These are phyloP conservation scores for Psammodynastes pulverulentus DNA, from an alignment of 2,113 vertebrate species.

Conservation along the genomic window DNA sequence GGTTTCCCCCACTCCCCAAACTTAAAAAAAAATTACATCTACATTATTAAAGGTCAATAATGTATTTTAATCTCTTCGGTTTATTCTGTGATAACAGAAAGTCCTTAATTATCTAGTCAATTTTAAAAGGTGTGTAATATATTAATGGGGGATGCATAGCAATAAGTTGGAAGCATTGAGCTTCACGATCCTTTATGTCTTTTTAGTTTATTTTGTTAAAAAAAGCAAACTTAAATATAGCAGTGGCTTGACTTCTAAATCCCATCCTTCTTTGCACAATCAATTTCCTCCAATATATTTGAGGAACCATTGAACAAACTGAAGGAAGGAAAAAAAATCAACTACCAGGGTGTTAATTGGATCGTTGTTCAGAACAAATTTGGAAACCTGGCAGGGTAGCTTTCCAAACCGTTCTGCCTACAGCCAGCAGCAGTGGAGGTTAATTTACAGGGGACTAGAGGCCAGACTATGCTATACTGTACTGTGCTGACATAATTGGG, in stretches of 20 bases:
- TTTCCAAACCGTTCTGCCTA: not conserved
- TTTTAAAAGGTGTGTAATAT: not conserved
- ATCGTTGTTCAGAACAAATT: not conserved
- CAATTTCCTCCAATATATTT: not conserved
- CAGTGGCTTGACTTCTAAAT: not conserved
- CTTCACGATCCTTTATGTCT: not conserved
- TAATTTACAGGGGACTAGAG: not conserved
- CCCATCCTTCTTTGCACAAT: not conserved
- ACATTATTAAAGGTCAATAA: not conserved
- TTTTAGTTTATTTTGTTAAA: not conserved
- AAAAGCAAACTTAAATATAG: not conserved
- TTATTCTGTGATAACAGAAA: not conserved
- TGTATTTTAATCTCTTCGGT: not conserved
- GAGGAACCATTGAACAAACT: not conserved
- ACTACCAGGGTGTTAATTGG: not conserved
- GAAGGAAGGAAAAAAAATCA: not conserved
- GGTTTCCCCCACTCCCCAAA: not conserved
- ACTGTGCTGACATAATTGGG: not conserved
- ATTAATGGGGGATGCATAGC: not conserved
- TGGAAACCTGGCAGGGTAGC: not conserved
- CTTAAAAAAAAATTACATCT: not conserved
- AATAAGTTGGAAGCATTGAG: not conserved
- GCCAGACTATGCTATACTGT: not conserved
- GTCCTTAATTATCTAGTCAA: not conserved
- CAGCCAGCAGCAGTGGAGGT: not conserved